A percentile compares a stretch with the other conserved stretches of the same genome.
phyloP scores from a whole-genome alignment of 2,888 invertebrate genomes.

The Euzetes globulus region DNA sequence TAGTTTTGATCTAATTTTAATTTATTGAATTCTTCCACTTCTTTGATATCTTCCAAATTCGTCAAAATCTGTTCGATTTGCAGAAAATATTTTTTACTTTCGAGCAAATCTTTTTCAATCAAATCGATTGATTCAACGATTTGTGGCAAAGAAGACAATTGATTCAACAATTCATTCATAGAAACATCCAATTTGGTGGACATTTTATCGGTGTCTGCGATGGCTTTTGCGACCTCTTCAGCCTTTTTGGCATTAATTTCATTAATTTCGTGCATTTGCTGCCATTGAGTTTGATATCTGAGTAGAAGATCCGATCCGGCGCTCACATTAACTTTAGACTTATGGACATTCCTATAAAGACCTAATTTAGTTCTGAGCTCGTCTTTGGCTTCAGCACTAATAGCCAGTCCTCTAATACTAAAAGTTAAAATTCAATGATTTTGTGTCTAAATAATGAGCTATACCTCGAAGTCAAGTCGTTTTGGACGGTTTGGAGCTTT shows the following conservation, averaged over 20 bases:
- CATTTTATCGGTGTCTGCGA: neutral
- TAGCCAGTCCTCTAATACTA: conserved; percentile 16
- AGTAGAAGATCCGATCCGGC: conserved; percentile 63
- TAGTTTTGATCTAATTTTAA: conserved; percentile 64
- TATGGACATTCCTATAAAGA: neutral
- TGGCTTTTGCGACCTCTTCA: conserved; percentile 45
- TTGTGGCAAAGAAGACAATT: conserved; percentile 5
- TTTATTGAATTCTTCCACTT: conserved; percentile 61
- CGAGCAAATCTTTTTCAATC: conserved; percentile 9
- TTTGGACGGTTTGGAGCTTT: conserved; percentile 52
- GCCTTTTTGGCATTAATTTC: conserved; percentile 59
- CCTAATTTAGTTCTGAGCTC: conserved; percentile 2
- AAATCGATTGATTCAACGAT: conserved; percentile 12
- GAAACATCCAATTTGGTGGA: neutral
- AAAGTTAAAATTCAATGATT: too few species aligned
- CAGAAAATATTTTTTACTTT: neutral
- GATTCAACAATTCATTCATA: conserved; percentile 9
- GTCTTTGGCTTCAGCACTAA: conserved; percentile 11
- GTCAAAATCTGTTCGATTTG: conserved; percentile 59
- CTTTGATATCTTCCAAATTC: conserved; percentile 61
- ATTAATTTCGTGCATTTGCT: conserved; percentile 59
- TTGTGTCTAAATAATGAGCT: neutral
- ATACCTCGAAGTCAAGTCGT: conserved; percentile 46
- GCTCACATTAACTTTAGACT: conserved; percentile 46
- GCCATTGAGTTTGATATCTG: conserved; percentile 66